Evolutionary conservation across 2,113 vertebrate genomes (phyloP).

Genomic region (Xiphophorus couchianus): DNA sequence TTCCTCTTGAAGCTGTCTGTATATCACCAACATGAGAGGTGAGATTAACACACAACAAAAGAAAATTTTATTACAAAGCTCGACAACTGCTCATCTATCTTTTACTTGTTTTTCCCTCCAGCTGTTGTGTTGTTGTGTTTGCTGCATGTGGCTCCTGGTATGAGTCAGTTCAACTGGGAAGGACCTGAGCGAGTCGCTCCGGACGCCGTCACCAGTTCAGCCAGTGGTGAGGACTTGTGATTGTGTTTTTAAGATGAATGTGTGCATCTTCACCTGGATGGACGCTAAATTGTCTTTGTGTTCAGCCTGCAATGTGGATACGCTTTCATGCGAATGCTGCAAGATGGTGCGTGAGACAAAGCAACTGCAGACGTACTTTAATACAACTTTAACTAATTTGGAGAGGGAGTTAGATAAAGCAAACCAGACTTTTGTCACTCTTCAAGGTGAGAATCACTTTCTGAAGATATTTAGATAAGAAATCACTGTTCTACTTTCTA

Average conservation of each 20-base stretch:
- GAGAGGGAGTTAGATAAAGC: conserved; percentile 16
- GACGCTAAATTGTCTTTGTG: conserved; percentile 5
- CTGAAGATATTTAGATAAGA: background rate
- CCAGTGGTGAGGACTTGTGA: conserved; percentile 29
- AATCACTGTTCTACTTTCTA: background rate
- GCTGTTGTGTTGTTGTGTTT: conserved; percentile 56
- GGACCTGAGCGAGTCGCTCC: background rate
- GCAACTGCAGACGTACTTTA: conserved; percentile 50
- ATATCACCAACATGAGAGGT: conserved; percentile 75
- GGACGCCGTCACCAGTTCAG: accelerated
- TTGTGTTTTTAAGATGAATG: background rate
- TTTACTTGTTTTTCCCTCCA: conserved; percentile 11
- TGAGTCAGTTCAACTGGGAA: background rate
- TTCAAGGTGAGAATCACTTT: conserved; percentile 55
- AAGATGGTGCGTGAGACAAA: conserved; percentile 58
- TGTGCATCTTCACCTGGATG: background rate
- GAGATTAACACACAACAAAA: conserved; percentile 29
- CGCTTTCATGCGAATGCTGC: conserved; percentile 71
- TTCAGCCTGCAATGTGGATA: conserved; percentile 59
- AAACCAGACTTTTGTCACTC: conserved; percentile 20
- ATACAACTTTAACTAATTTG: conserved; percentile 49
- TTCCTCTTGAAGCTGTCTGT: conserved; percentile 24
- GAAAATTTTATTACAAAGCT: background rate
- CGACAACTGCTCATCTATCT: background rate
- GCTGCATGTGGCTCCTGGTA: conserved; percentile 17